Evolutionary conservation across 2,888 invertebrate species (phyloP).

Genomic region (Petrophora chlorosata): DNA sequence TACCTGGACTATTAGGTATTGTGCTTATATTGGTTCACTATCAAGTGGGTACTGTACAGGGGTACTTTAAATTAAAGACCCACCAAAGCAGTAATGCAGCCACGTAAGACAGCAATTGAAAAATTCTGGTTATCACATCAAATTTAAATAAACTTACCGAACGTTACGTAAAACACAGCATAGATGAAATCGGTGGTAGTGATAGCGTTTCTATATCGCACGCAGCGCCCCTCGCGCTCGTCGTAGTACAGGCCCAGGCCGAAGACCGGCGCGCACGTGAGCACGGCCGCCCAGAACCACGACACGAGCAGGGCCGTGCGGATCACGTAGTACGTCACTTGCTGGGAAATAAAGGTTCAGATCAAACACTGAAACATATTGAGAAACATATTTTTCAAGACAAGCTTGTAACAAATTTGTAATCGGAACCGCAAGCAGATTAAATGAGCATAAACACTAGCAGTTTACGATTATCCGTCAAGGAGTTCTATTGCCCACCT

Average conservation of each 20-base stretch:
- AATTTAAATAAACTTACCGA: constrained; percentile 83
- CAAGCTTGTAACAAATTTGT: not conserved
- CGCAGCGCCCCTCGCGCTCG: constrained; percentile 75
- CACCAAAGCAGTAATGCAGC: too few relatives aligned
- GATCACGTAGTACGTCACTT: constrained; percentile 91
- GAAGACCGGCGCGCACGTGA: constrained; percentile 90
- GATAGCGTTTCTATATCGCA: constrained; percentile 88
- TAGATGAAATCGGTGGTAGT: constrained; percentile 87
- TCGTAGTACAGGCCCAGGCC: constrained; percentile 90
- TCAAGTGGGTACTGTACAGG: too few relatives aligned
- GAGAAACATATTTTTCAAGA: too few relatives aligned
- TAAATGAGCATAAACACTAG: too few relatives aligned
- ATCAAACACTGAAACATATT: too few relatives aligned
- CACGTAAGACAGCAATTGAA: too few relatives aligned
- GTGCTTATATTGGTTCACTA: too few relatives aligned
- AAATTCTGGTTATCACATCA: not conserved
- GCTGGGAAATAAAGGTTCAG: constrained; percentile 79
- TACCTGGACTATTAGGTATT: too few relatives aligned
- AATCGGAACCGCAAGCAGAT: too few relatives aligned
- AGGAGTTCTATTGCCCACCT: too few relatives aligned
- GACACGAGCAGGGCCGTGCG: constrained; percentile 87
- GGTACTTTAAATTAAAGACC: too few relatives aligned
- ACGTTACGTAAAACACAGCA: constrained; percentile 89
- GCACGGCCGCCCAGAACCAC: constrained; percentile 86
- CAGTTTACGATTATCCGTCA: too few relatives aligned